Evolutionary conservation across 2,888 invertebrate genomes (phyloP).

Genomic region (Drosophila leonis): DNA sequence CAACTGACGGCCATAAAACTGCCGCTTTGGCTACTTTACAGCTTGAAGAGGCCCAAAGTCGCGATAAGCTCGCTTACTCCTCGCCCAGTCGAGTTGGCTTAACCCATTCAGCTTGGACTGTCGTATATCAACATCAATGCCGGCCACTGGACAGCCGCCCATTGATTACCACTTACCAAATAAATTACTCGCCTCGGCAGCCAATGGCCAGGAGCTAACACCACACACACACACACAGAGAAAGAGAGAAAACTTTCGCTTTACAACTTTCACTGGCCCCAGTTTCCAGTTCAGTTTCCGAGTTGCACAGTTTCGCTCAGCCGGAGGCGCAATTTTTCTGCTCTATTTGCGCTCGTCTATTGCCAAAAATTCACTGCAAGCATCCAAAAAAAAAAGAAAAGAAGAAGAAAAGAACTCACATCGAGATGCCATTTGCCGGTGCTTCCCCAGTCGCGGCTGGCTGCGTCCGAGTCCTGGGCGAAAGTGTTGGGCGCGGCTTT

Average conservation of each 20-base stretch:
- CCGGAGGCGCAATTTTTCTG: slow-evolving; percentile 74
- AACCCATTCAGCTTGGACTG: slow-evolving; percentile 57
- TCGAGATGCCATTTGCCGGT: slow-evolving; percentile 68
- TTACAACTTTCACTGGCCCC: slow-evolving; percentile 63
- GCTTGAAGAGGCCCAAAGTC: slow-evolving; percentile 52
- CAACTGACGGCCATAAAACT: slow-evolving; percentile 72
- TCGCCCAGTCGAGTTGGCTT: slow-evolving; percentile 41
- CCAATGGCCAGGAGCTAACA: slow-evolving; percentile 3
- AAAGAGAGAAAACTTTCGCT: slow-evolving; percentile 63
- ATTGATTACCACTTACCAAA: slow-evolving; percentile 77
- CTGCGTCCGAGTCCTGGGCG: slow-evolving; percentile 50
- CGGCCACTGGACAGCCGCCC: slow-evolving; percentile 60
- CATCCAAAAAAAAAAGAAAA: slow-evolving; percentile 40
- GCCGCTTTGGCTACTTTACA: slow-evolving; percentile 68
- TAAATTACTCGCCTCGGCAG: slow-evolving; percentile 63
- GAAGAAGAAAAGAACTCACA: slow-evolving; percentile 44
- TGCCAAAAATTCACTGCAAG: slow-evolving; percentile 76
- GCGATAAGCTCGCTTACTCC: slow-evolving; percentile 55
- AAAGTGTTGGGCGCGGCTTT: slow-evolving; percentile 55
- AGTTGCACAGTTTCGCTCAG: slow-evolving; percentile 1
- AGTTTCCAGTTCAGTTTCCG: slow-evolving; percentile 10
- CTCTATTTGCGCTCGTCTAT: slow-evolving; percentile 73
- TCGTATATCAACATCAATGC: slow-evolving; percentile 61
- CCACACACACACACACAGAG: not conserved
- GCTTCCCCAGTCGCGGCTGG: slow-evolving; percentile 53